phyloP scores from a whole-genome alignment of 1,140 invertebrate genomes.

The Drosophila trapezifrons region DNA sequence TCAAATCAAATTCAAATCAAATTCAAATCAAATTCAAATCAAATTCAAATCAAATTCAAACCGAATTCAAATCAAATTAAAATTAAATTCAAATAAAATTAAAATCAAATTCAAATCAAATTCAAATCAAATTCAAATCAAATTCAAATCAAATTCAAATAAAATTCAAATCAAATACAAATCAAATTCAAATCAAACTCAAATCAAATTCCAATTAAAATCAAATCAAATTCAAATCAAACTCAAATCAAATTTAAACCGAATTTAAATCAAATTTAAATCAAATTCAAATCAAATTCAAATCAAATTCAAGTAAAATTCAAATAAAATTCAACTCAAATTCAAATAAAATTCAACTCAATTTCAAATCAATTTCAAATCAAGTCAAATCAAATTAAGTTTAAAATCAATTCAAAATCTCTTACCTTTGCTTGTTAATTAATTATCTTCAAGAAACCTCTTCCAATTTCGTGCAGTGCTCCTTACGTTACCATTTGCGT shows the following conservation, averaged over 20 bases:
- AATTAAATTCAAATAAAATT: conserved; percentile 21
- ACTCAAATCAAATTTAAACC: neutral
- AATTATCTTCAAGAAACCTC: neutral
- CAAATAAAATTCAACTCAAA: neutral
- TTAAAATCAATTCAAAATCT: neutral
- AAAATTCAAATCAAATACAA: too few species aligned
- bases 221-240: too few species aligned
- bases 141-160: too few species aligned
- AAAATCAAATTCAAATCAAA: too few species aligned
- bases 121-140: too few species aligned
- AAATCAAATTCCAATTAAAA: too few species aligned
- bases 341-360: neutral
- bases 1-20: conserved; percentile 13
- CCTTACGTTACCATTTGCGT: conserved; percentile 10
- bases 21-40: conserved; percentile 11
- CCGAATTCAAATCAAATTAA: neutral
- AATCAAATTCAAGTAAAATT: neutral
- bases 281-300: conserved; percentile 23
- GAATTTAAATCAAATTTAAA: neutral
- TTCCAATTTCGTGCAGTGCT: neutral
- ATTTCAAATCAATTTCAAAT: neutral
- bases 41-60: conserved; percentile 7
- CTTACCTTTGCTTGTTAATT: neutral
- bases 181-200: too few species aligned
- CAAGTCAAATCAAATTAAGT: too few species aligned